phyloP scores from a whole-genome alignment of 2,113 vertebrate species.

The Anseranas semipalmata region DNA sequence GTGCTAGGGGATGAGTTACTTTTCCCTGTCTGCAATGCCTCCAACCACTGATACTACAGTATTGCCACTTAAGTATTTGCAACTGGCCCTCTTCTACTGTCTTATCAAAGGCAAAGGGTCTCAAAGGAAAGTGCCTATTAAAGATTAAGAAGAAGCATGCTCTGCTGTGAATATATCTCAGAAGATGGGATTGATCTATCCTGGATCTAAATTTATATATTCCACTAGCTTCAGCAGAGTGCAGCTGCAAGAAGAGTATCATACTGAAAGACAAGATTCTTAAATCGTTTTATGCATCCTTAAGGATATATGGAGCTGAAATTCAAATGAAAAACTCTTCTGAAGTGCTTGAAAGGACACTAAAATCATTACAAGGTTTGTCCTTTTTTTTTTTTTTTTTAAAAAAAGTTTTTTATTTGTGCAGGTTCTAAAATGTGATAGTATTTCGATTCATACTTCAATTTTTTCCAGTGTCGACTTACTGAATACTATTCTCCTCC shows the following conservation, averaged over 20 bases:
- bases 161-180: background rate
- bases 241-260: slow-evolving; percentile 27
- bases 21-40: slow-evolving; percentile 11
- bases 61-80: slow-evolving; percentile 1
- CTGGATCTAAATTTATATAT: slow-evolving; percentile 1
- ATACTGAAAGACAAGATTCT: background rate
- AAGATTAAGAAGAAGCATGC: background rate
- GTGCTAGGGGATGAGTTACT: background rate
- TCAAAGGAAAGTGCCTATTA: slow-evolving; percentile 47
- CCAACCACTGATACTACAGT: background rate
- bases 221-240: background rate
- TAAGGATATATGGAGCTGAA: background rate
- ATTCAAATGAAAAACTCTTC: background rate
- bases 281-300: background rate
- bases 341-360: slow-evolving; percentile 12
- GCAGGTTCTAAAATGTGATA: background rate
- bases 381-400: background rate
- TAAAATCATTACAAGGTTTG: slow-evolving; percentile 9
- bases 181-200: background rate
- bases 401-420: background rate
- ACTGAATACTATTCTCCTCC: background rate
- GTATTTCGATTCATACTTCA: background rate
- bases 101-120: background rate
- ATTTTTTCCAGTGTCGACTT: background rate
- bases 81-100: background rate